A percentile compares a stretch with the other conserved stretches of the same genome.
Conservation (phyloP, 2,113 vertebrate species). For the Chamaea fasciata region DNA sequence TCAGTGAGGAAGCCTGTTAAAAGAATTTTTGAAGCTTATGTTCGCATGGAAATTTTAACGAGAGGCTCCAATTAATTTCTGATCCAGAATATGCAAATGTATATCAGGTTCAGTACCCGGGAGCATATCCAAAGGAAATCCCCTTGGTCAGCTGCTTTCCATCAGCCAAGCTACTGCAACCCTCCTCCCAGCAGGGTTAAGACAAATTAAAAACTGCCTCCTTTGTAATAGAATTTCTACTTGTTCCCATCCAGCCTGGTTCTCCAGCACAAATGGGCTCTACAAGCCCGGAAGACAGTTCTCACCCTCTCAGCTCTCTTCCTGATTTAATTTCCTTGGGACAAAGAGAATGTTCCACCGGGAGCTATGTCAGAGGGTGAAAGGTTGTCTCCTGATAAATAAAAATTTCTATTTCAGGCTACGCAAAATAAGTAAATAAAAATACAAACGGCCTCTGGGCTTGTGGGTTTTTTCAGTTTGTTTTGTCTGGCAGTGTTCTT, state of each 20-base stretch:
- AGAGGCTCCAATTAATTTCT: neutral
- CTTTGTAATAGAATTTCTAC: neutral
- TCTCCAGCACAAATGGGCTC: neutral
- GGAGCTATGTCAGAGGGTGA: neutral
- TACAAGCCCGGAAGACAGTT: neutral
- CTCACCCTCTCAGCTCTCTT: neutral
- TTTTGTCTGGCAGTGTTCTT: neutral
- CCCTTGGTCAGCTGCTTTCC: neutral
- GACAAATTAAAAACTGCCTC: neutral
- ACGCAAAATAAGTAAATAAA: conserved; percentile 7
- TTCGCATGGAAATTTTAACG: neutral
- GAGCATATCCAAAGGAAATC: neutral
- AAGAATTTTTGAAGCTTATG: neutral
- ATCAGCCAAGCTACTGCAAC: neutral
- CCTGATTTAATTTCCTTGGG: neutral
- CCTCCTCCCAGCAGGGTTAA: neutral
- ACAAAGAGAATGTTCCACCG: neutral
- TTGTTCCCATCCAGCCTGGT: neutral
- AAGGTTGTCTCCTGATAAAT: neutral
- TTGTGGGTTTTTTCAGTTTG: neutral
- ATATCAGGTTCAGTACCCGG: neutral
- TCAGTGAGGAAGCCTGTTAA: neutral
- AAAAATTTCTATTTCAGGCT: neutral
- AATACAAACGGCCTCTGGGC: neutral
- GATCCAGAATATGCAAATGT: neutral